phyloP scores from a whole-genome alignment of 1,140 invertebrate genomes.

The Pygmarrhopalites habei region DNA sequence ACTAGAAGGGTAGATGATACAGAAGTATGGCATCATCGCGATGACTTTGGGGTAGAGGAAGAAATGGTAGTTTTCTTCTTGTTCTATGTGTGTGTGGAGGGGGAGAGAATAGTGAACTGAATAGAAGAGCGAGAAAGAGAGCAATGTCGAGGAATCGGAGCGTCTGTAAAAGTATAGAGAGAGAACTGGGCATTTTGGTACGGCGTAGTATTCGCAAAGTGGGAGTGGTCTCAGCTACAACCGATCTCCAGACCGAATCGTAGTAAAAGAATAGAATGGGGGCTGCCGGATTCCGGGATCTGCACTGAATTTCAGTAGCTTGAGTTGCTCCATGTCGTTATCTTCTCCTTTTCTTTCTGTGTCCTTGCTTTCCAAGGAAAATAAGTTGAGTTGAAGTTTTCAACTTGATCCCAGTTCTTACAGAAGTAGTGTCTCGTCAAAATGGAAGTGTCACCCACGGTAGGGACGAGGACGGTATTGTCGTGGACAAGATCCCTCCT shows the following conservation, averaged over 20 bases:
- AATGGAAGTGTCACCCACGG: constrained; percentile 7
- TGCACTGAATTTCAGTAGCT: constrained; percentile 18
- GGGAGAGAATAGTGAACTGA: constrained; percentile 5
- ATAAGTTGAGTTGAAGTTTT: constrained; percentile 13
- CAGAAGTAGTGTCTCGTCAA: constrained; percentile 5
- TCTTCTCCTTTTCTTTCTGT: constrained; percentile 17
- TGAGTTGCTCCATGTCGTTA: constrained; percentile 17
- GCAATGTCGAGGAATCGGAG: constrained; percentile 9
- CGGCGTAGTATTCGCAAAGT: constrained; percentile 27
- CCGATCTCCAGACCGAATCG: constrained; percentile 34
- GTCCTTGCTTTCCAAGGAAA: background rate
- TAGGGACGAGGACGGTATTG: too few relatives aligned
- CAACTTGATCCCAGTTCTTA: constrained; percentile 6
- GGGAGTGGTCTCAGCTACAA: constrained; percentile 31
- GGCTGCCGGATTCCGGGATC: constrained; percentile 24
- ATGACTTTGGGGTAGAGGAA: constrained; percentile 3
- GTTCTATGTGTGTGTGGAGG: background rate
- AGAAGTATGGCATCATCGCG: constrained; percentile 2
- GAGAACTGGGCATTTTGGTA: constrained; percentile 6
- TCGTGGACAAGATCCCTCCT: too few relatives aligned
- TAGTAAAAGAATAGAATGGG: constrained; percentile 32
- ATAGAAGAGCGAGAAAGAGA: constrained; percentile 15
- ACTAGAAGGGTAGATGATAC: background rate
- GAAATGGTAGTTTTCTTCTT: constrained; percentile 4
- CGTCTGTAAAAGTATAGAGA: constrained; percentile 11